Percentiles rank a stretch among this genome's conserved stretches.
These are phyloP conservation scores for Trichomalopsis sarcophagae DNA, from an alignment of 1,140 invertebrate genomes.

Conservation along the genomic window DNA sequence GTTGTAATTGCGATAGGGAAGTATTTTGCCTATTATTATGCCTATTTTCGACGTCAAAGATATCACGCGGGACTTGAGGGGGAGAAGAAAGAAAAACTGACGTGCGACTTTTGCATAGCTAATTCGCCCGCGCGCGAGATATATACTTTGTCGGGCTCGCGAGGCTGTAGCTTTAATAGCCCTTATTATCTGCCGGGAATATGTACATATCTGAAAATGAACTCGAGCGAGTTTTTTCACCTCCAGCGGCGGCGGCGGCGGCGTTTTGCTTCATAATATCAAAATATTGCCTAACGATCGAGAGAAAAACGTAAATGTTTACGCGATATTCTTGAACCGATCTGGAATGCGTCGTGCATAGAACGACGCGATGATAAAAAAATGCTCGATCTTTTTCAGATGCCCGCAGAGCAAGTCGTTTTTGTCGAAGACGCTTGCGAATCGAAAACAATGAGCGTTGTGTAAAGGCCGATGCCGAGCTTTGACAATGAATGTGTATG, in stretches of 20 bases:
- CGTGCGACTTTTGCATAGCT: conserved; percentile 9
- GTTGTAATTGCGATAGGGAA: conserved; percentile 3
- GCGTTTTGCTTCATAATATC: neutral
- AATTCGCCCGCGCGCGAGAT: neutral
- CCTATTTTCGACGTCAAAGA: conserved; percentile 6
- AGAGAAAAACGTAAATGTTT: too few species aligned
- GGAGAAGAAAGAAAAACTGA: neutral
- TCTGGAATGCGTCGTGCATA: too few species aligned
- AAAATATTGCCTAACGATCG: too few species aligned
- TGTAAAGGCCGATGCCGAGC: neutral
- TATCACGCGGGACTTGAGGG: neutral
- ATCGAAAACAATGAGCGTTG: neutral
- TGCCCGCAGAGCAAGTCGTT: neutral
- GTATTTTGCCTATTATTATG: too few species aligned
- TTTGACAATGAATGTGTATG: neutral
- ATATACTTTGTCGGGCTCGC: neutral
- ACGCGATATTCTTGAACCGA: too few species aligned
- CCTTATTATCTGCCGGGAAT: neutral
- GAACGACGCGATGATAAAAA: too few species aligned
- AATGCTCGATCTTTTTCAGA: neutral
- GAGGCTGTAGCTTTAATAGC: neutral
- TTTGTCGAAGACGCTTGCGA: neutral
- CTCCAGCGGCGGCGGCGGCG: too few species aligned
- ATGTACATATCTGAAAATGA: neutral
- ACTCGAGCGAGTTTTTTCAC: neutral